phyloP scores from a whole-genome alignment of 2,888 invertebrate genomes.

The Parnassius glacialis region DNA sequence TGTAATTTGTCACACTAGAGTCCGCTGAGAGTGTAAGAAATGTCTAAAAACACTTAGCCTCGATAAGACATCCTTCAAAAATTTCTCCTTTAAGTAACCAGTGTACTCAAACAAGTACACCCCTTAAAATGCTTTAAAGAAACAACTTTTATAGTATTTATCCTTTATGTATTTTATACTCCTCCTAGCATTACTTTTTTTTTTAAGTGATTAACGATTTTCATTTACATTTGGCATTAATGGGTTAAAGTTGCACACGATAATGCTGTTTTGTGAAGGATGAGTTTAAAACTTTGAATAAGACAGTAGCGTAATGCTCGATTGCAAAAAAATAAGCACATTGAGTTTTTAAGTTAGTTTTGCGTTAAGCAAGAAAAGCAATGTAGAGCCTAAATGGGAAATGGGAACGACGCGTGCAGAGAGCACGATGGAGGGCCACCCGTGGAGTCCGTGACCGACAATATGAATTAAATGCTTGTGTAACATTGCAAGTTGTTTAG shows the following conservation, averaged over 20 bases:
- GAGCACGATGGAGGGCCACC: neutral
- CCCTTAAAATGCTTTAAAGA: too few relatives aligned
- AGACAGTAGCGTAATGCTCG: conserved; percentile 14
- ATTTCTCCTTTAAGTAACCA: too few relatives aligned
- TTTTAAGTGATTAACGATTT: too few relatives aligned
- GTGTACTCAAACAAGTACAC: too few relatives aligned
- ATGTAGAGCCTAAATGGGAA: conserved; percentile 3
- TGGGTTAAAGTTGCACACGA: neutral
- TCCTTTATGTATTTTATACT: too few relatives aligned
- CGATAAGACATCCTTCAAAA: too few relatives aligned
- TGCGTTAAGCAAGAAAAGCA: conserved; percentile 6
- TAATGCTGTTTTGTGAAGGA: neutral
- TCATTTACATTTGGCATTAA: too few relatives aligned
- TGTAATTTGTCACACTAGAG: too few relatives aligned
- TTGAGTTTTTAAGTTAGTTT: conserved; percentile 6
- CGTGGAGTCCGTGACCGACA: conserved; percentile 8
- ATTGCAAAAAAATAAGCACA: neutral
- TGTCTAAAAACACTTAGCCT: too few relatives aligned
- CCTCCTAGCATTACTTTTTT: too few relatives aligned
- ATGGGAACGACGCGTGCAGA: conserved; percentile 3
- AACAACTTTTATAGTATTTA: too few relatives aligned
- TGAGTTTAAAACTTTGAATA: neutral
- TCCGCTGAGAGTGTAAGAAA: too few relatives aligned
- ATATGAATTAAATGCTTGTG: conserved; percentile 11
- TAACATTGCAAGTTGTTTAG: neutral